Conservation (phyloP, 1,140 invertebrate genomes). For the Rhysida immarginata region DNA sequence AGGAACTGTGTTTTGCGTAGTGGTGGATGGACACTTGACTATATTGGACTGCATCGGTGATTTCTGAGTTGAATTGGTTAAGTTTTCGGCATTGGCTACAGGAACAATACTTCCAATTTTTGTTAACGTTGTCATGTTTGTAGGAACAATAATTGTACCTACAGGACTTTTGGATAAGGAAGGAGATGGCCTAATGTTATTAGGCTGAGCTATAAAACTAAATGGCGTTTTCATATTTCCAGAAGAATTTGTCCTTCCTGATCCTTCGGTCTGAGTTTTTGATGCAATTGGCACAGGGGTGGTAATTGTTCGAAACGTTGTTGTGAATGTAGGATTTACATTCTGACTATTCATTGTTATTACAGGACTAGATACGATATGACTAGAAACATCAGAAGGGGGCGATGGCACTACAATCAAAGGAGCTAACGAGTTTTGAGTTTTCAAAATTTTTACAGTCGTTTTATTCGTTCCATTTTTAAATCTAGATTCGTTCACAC, state of each 20-base stretch:
- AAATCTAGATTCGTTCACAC: too few relatives aligned
- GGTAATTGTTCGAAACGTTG: conserved; percentile 2
- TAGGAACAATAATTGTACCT: background rate
- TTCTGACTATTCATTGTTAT: background rate
- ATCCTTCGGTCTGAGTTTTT: background rate
- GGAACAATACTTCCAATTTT: background rate
- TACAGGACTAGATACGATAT: background rate
- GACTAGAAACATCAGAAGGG: background rate
- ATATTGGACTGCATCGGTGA: too few relatives aligned
- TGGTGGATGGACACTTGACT: too few relatives aligned
- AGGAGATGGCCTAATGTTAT: background rate
- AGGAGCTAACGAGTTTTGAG: too few relatives aligned
- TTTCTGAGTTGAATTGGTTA: too few relatives aligned
- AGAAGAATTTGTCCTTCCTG: background rate
- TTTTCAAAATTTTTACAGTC: too few relatives aligned
- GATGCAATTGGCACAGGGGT: conserved; percentile 3
- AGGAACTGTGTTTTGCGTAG: too few relatives aligned
- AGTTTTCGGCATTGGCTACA: too few relatives aligned
- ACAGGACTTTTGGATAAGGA: background rate
- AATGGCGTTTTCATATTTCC: background rate
- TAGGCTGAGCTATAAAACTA: too few relatives aligned
- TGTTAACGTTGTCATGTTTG: too few relatives aligned
- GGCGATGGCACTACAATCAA: background rate
- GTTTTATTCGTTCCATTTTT: too few relatives aligned
- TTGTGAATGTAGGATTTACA: conserved; percentile 4